A percentile compares a stretch with the other conserved stretches of the same genome.
Evolutionary conservation across 2,888 invertebrate species (phyloP).

Genomic region (Halocaridina rubra): DNA sequence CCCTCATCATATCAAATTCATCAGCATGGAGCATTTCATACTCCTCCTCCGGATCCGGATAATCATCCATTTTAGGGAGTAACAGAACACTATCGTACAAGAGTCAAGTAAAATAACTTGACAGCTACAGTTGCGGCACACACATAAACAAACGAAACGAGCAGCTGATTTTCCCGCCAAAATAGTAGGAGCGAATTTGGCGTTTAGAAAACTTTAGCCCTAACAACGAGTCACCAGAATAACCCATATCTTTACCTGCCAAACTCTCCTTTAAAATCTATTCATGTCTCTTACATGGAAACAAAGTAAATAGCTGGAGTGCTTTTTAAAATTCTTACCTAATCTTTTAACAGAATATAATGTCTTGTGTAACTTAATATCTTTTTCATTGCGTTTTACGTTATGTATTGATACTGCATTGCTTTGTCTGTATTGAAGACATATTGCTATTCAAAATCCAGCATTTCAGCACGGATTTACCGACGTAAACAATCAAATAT

Average conservation of each 20-base stretch:
- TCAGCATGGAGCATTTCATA: conserved; percentile 43
- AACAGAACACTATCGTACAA: too few relatives aligned
- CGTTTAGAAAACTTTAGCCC: too few relatives aligned
- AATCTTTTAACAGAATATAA: background rate
- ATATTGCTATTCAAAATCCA: too few relatives aligned
- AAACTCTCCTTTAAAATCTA: background rate
- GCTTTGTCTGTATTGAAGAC: too few relatives aligned
- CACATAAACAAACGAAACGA: background rate
- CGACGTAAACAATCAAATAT: too few relatives aligned
- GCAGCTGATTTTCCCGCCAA: conserved; percentile 15
- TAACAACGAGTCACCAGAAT: background rate
- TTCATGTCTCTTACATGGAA: too few relatives aligned
- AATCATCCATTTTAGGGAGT: conserved; percentile 35
- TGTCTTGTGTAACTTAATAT: too few relatives aligned
- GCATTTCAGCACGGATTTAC: too few relatives aligned
- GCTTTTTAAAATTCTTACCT: background rate
- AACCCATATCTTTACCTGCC: background rate
- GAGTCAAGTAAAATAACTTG: background rate
- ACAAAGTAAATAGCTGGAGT: background rate
- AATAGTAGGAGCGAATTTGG: background rate
- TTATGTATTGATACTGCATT: too few relatives aligned
- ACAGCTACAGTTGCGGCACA: background rate
- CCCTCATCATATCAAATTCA: conserved; percentile 53
- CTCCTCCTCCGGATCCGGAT: conserved; percentile 43
- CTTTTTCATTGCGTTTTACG: too few relatives aligned